Conservation (phyloP, 2,113 vertebrate genomes). For the Cyanoliseus patagonus region DNA sequence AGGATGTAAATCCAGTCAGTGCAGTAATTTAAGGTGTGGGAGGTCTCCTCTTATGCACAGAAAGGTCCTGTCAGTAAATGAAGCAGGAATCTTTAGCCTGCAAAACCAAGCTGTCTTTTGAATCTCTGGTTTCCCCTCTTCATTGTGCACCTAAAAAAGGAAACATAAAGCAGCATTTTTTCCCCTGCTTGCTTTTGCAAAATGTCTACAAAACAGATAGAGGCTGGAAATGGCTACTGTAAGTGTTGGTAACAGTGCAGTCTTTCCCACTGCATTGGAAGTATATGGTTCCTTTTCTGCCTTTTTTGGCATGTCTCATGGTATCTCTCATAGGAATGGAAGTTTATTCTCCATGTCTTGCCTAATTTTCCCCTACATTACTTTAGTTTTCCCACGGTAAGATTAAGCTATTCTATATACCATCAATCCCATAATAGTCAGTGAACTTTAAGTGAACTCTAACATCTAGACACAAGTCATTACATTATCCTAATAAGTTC, state of each 20-base stretch:
- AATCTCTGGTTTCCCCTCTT: conserved; percentile 27
- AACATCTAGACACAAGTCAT: conserved; percentile 23
- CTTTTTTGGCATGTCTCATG: neutral
- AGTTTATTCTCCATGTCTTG: conserved; percentile 35
- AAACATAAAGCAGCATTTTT: neutral
- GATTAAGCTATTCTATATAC: conserved; percentile 50
- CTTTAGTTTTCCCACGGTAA: conserved; percentile 59
- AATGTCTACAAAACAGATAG: neutral
- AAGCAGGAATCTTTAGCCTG: conserved; percentile 3
- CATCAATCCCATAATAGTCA: conserved; percentile 17
- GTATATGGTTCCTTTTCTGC: neutral
- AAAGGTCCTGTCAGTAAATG: conserved; percentile 54
- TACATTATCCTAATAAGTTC: conserved; percentile 14
- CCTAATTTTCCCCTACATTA: conserved; percentile 28
- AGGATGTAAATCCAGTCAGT: conserved; percentile 48
- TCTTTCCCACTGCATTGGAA: neutral
- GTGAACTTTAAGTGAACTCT: conserved; percentile 66
- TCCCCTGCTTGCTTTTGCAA: neutral
- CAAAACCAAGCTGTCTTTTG: conserved; percentile 9
- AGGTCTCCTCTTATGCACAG: conserved; percentile 39
- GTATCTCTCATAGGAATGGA: neutral
- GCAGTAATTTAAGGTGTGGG: conserved; percentile 59
- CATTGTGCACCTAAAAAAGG: neutral
- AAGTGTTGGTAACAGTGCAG: neutral
- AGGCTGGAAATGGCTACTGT: neutral